Conservation (phyloP, 2,113 vertebrate species). For the Heptranchias perlo region DNA sequence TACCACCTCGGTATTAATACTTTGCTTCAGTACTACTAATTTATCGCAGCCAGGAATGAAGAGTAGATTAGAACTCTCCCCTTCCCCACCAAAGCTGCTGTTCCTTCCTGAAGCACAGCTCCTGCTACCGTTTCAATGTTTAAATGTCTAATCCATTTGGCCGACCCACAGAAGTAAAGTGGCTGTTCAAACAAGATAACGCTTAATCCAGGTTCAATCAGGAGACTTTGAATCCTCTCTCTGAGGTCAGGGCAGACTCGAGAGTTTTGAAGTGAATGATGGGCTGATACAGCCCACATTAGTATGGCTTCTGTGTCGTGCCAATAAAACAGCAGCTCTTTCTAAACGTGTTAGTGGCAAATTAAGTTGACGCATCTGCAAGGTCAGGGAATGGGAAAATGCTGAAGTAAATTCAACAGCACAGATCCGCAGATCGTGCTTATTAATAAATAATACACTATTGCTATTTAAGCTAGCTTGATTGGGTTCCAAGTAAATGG, state of each 20-base stretch:
- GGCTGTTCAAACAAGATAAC: background rate
- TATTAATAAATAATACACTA: conserved; percentile 19
- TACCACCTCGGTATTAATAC: background rate
- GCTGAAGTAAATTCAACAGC: background rate
- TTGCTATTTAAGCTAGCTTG: conserved; percentile 17
- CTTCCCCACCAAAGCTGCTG: background rate
- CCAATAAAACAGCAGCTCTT: background rate
- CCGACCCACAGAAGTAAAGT: background rate
- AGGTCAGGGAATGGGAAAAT: conserved; percentile 28
- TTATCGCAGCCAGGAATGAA: background rate
- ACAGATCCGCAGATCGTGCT: background rate
- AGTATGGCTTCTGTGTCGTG: background rate
- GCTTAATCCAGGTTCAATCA: conserved; percentile 11
- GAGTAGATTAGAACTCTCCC: background rate
- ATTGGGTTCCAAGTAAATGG: conserved; percentile 23
- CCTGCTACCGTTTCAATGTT: background rate
- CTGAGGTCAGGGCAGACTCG: background rate
- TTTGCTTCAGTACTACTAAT: background rate
- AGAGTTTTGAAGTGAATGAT: background rate
- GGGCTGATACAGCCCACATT: background rate
- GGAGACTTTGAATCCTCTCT: background rate
- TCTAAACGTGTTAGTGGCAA: background rate
- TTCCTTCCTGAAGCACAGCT: background rate
- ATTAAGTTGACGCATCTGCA: conserved; percentile 7
- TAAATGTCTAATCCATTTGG: background rate